These are phyloP conservation scores for Condylostylus longicornis DNA, from an alignment of 1,140 invertebrate species.

Conservation along the genomic window DNA sequence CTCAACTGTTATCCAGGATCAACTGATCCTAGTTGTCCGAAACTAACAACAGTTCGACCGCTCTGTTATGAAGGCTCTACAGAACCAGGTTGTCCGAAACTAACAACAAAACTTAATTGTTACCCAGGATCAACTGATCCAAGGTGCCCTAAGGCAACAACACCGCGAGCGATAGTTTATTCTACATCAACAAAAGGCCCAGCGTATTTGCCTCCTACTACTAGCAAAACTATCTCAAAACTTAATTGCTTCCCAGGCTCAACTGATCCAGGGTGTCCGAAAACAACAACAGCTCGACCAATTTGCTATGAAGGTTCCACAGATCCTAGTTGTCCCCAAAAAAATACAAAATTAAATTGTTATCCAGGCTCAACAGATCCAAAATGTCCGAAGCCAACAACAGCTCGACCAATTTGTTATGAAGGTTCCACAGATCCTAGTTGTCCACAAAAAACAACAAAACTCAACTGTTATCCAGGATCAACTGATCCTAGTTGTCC, in stretches of 20 bases:
- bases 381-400: slow-evolving; percentile 17
- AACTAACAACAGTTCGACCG: too few species aligned
- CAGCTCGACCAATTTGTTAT: slow-evolving; percentile 30
- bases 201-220: too few species aligned
- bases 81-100: too few species aligned
- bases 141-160: too few species aligned
- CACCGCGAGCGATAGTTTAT: too few species aligned
- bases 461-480: slow-evolving; percentile 30
- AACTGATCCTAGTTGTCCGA: slow-evolving; percentile 17
- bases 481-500: slow-evolving; percentile 29
- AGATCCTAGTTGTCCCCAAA: slow-evolving; percentile 33
- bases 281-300: slow-evolving; percentile 15
- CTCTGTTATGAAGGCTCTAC: too few species aligned
- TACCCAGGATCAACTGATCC: too few species aligned
- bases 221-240: background rate
- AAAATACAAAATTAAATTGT: slow-evolving; percentile 20
- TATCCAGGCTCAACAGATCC: slow-evolving; percentile 26
- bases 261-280: slow-evolving; percentile 23
- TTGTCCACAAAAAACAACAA: slow-evolving; percentile 13
- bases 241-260: slow-evolving; percentile 21
- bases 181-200: too few species aligned
- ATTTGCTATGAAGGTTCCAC: slow-evolving; percentile 28
- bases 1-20: slow-evolving; percentile 22
- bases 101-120: too few species aligned
- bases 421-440: slow-evolving; percentile 28